Base-by-base conservation (phyloP, 2,888 invertebrate genomes). In the Spilarctia lutea region DNA sequence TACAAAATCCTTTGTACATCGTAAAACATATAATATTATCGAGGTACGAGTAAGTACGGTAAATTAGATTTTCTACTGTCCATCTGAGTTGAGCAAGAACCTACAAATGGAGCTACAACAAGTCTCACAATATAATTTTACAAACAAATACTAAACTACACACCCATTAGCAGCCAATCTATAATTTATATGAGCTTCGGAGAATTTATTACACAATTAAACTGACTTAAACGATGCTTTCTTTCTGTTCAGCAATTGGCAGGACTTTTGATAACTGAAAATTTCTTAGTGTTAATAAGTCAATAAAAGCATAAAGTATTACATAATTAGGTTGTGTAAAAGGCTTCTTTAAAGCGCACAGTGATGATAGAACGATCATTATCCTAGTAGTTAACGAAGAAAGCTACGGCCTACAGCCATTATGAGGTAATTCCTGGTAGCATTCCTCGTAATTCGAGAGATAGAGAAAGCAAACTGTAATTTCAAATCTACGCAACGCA, bases 131-230 rank as follows among this genome's bases (percentile, higher is more conserved):
- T 60, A 60, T 30, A 30, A 60, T 60, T 60, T 30, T 60, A 30
- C 30, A 27, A 30, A 60, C 30, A 60, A 60, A 30, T 27, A 60
- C 52, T 52, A 4, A 52, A 52, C 30, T 30, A 60, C 60, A 60
- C 60, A 16, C 30, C 60, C 60, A 60, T 60, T 60, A 65, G 39
- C 42, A 27, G 56, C 30, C 18, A 65, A 71, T 71, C 63, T 65
- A 30, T 45, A 39, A 56, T 42, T 39, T 42, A 42, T 27, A n/a
- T 63, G 60, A 60, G 39, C 33, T 42, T 42, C 39, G 11, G n/a
- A 56, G 11, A 56, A 56, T 56, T 56, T 56, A 56, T 56, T 56
- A 56, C 56, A 11, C 60, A 60, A 60, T 60, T 60, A 30, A 27
- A 60, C 27, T 30, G 27, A 60, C 27, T 60, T 30, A 39, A 66